Base-by-base conservation (phyloP, 2,888 invertebrate species). In the Sipha maydis region DNA sequence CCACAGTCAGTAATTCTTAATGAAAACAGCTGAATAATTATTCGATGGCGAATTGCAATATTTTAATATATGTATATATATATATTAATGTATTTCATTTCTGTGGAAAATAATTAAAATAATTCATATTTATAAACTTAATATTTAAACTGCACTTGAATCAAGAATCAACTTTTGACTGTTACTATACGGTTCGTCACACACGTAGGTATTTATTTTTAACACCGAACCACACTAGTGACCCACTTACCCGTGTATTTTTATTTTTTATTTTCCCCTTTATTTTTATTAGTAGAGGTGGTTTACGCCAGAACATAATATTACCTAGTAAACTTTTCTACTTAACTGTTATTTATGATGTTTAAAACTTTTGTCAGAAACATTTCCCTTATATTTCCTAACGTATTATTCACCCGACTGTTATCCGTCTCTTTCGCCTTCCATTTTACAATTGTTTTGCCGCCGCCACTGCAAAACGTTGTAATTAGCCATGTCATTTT, bases 301-400 rank as follows among this genome's bases (percentile, higher is more conserved):
- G 78, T 79, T 84, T 71, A 54, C 71, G 38, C 38, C 54, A 31
- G 54, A 71, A 54, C 78, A 85, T 75, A 85, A 71, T 78, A 85
- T 71, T 85, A 78, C 78, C 69, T 78, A 78, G 69, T 85, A 79
- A 86, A 86, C 79, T 86, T 86, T 79, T 86, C 54, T 71, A 86
- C 85, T 86, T 79, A 71, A 86, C 71, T 54, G 71, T 86, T 86
- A 86, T 86, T 79, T 86, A 86, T 79, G 79, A 79, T 56, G 79
- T 86, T 79, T 48, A 48, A 85, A 85, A 85, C 85, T 85, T 85
- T 85, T 77, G 76, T 31, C 77, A 21, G 67, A 25, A 77, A 77
- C 77, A 61, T 76, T 84, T 76, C 61, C 54, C 83, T 77, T 67
- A 31, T 84, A 84, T 84, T 77, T 67, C 31, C 77, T 2, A 48